A percentile compares a stretch with the other conserved stretches of the same genome.
Evolutionary conservation across 2,113 vertebrate genomes (phyloP).

Genomic region (Syngnathus scovelli): DNA sequence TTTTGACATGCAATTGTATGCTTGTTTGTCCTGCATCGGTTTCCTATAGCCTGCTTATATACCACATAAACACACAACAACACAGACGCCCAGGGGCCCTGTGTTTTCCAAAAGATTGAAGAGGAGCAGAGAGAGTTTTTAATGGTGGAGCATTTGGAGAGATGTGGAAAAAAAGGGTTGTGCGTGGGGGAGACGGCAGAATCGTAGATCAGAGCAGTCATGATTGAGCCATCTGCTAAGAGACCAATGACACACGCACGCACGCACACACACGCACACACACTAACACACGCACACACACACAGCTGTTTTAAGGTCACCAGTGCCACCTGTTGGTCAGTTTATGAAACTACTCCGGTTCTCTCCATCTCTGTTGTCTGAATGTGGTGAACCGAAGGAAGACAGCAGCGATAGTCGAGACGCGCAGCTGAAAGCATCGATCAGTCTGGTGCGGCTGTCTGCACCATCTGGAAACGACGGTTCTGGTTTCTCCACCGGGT

Average conservation of each 20-base stretch:
- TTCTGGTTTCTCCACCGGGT: conserved; percentile 38
- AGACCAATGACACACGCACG: conserved; percentile 49
- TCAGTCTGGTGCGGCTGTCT: conserved; percentile 55
- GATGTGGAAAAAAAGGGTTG: conserved; percentile 41
- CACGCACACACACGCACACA: conserved; percentile 12
- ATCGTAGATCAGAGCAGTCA: conserved; percentile 71
- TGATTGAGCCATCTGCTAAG: conserved; percentile 74
- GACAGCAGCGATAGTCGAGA: conserved; percentile 31
- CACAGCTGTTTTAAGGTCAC: conserved; percentile 43
- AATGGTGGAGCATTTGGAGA: conserved; percentile 44
- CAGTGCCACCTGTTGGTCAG: conserved; percentile 63
- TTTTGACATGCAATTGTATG: neutral
- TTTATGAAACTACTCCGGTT: conserved; percentile 25
- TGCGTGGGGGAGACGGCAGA: conserved; percentile 41
- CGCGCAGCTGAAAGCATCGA: conserved; percentile 50
- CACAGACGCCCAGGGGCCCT: neutral
- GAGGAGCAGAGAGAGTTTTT: conserved; percentile 33
- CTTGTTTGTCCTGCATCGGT: neutral
- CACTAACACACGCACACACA: conserved; percentile 12
- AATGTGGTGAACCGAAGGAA: conserved; percentile 18
- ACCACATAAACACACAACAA: neutral
- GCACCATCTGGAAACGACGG: conserved; percentile 35
- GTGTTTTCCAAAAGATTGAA: conserved; percentile 12
- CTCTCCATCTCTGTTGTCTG: conserved; percentile 9
- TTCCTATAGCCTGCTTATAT: neutral